phyloP scores from a whole-genome alignment of 1,140 invertebrate genomes.

The Caenorhabditis inopinata region DNA sequence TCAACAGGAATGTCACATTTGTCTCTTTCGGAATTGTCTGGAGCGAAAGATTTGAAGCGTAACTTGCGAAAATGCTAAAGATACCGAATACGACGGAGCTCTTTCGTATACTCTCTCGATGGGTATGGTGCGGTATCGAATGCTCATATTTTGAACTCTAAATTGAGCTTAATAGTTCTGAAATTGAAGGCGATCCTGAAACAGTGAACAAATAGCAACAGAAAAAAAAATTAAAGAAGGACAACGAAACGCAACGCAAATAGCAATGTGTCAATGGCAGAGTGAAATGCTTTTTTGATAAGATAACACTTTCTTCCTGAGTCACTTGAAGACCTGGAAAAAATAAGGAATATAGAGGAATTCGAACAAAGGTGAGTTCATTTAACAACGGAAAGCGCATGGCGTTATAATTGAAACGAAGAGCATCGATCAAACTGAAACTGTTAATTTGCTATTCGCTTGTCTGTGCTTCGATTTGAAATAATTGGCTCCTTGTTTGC shows the following conservation, averaged over 20 bases:
- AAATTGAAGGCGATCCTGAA: no score
- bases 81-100: not conserved
- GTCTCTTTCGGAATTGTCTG: not conserved
- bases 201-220: no score
- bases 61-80: not conserved
- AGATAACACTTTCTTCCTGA: not conserved
- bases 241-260: not conserved
- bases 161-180: no score
- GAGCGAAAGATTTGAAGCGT: not conserved
- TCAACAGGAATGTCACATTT: not conserved
- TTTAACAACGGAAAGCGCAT: not conserved
- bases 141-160: not conserved
- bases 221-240: not conserved
- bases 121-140: not conserved
- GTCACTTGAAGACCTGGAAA: not conserved
- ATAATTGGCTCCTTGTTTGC: slow-evolving; percentile 20
- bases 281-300: not conserved
- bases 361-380: no score
- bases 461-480: slow-evolving; percentile 18
- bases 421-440: not conserved
- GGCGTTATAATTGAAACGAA: not conserved
- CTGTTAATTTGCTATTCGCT: not conserved
- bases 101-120: not conserved
- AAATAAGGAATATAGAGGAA: not conserved
- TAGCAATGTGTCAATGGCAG: not conserved